phyloP scores from a whole-genome alignment of 2,797 vertebrate species.

The Lagocephalus sceleratus region DNA sequence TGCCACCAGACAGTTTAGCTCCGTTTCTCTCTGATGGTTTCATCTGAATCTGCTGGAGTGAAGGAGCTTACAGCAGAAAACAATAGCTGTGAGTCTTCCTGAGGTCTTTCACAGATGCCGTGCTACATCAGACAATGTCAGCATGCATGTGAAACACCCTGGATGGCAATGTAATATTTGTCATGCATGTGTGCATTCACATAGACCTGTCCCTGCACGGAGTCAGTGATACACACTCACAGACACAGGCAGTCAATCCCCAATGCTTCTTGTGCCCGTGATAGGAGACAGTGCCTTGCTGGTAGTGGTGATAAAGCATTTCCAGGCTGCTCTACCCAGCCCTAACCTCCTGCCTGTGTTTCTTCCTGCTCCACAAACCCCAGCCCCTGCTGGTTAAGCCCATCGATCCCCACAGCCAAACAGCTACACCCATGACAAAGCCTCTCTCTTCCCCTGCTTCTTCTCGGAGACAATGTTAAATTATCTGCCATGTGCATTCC shows the following conservation, averaged over 20 bases:
- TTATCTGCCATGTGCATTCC: slow-evolving; percentile 51
- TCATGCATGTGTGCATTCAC: slow-evolving; percentile 43
- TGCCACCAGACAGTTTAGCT: slow-evolving; percentile 23
- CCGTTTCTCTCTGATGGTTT: slow-evolving; percentile 47
- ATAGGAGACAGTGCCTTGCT: slow-evolving; percentile 61
- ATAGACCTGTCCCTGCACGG: slow-evolving; percentile 23
- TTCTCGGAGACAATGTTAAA: slow-evolving; percentile 49
- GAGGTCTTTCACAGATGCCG: slow-evolving; percentile 53
- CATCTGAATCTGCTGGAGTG: slow-evolving; percentile 28
- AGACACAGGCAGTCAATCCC: slow-evolving; percentile 36
- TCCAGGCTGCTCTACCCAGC: slow-evolving; percentile 60
- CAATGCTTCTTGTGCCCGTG: slow-evolving; percentile 54
- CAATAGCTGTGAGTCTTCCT: slow-evolving; percentile 44
- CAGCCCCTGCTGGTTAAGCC: slow-evolving; percentile 65
- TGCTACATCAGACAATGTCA: slow-evolving; percentile 58
- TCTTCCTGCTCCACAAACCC: slow-evolving; percentile 66
- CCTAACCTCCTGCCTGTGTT: slow-evolving; percentile 62
- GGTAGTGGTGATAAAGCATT: slow-evolving; percentile 66
- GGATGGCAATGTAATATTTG: slow-evolving; percentile 54
- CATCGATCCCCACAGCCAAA: slow-evolving; percentile 67
- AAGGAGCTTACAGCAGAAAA: slow-evolving; percentile 9
- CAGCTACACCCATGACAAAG: slow-evolving; percentile 64
- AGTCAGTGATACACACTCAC: slow-evolving; percentile 9
- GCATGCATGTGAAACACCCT: slow-evolving; percentile 53
- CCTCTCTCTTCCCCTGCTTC: slow-evolving; percentile 32